Evolutionary conservation across 2,797 vertebrate genomes (phyloP).

Genomic region (Neoniphon sammara): DNA sequence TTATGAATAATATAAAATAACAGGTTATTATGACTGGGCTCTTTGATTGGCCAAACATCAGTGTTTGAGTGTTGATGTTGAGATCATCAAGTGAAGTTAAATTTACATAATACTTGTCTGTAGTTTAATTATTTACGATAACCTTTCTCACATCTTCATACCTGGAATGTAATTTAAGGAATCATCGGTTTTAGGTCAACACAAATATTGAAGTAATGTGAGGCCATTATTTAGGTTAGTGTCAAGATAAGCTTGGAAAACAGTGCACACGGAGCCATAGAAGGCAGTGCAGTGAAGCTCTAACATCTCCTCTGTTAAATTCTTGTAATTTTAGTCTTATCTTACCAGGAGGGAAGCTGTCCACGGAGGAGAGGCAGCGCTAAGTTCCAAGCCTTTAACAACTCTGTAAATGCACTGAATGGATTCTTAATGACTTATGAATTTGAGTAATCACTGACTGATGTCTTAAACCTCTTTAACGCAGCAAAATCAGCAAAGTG

Average conservation of each 20-base stretch:
- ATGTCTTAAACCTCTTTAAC: not conserved
- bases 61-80: no score
- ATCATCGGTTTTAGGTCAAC: not conserved
- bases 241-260: conserved; percentile 25
- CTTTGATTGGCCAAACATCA: no score
- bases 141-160: conserved; percentile 35
- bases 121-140: conserved; percentile 11
- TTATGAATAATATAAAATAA: no score
- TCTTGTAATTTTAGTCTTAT: conserved; percentile 43
- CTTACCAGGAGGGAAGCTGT: conserved; percentile 30
- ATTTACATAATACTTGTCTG: no score
- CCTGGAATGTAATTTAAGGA: conserved; percentile 20
- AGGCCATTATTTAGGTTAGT: conserved; percentile 46
- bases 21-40: no score
- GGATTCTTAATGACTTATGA: no score
- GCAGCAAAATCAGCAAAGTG: no score
- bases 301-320: conserved; percentile 26
- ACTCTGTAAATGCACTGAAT: not conserved
- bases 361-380: conserved; percentile 14
- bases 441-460: not conserved
- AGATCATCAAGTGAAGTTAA: no score
- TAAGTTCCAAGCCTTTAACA: not conserved
- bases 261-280: conserved; percentile 42
- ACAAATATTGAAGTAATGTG: conserved; percentile 34
- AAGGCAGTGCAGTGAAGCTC: conserved; percentile 47